phyloP scores from a whole-genome alignment of 2,797 vertebrate genomes.

The Sebastes baramenuke region DNA sequence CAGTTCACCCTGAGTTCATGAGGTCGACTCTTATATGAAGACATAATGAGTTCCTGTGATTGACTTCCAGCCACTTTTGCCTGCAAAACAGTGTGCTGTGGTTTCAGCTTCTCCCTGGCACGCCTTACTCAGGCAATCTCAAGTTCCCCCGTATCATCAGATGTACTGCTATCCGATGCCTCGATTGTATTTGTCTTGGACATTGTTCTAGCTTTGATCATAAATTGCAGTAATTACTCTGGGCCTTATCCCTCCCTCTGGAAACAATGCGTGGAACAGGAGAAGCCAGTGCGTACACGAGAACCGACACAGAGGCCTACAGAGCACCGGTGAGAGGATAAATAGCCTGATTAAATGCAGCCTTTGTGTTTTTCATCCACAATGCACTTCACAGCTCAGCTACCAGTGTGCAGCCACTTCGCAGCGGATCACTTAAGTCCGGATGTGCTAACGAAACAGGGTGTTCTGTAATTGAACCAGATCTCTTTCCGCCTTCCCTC shows the following conservation, averaged over 20 bases:
- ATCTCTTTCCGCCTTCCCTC: slow-evolving; percentile 34
- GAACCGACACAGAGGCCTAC: slow-evolving; percentile 47
- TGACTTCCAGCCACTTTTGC: slow-evolving; percentile 63
- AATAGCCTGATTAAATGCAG: slow-evolving; percentile 75
- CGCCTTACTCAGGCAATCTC: slow-evolving; percentile 67
- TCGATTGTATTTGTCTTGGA: slow-evolving; percentile 82
- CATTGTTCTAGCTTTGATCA: slow-evolving; percentile 84
- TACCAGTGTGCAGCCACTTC: slow-evolving; percentile 63
- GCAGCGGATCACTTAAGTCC: slow-evolving; percentile 51
- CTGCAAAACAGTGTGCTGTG: slow-evolving; percentile 52
- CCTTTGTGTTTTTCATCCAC: slow-evolving; percentile 73
- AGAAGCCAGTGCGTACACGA: slow-evolving; percentile 67
- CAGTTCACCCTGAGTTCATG: slow-evolving; percentile 68
- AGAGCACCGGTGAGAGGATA: slow-evolving; percentile 59
- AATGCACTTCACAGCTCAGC: slow-evolving; percentile 55
- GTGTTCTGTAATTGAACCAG: slow-evolving; percentile 66
- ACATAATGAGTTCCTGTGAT: slow-evolving; percentile 63
- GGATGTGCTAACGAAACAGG: slow-evolving; percentile 71
- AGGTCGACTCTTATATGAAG: slow-evolving; percentile 31
- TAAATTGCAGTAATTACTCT: slow-evolving; percentile 82
- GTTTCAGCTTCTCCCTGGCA: slow-evolving; percentile 74
- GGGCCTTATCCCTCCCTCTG: slow-evolving; percentile 71
- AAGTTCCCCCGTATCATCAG: slow-evolving; percentile 77
- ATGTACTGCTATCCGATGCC: slow-evolving; percentile 77
- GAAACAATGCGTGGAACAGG: slow-evolving; percentile 79